Evolutionary conservation across 2,888 invertebrate species (phyloP).

Genomic region (Ecliptopera silaceata): DNA sequence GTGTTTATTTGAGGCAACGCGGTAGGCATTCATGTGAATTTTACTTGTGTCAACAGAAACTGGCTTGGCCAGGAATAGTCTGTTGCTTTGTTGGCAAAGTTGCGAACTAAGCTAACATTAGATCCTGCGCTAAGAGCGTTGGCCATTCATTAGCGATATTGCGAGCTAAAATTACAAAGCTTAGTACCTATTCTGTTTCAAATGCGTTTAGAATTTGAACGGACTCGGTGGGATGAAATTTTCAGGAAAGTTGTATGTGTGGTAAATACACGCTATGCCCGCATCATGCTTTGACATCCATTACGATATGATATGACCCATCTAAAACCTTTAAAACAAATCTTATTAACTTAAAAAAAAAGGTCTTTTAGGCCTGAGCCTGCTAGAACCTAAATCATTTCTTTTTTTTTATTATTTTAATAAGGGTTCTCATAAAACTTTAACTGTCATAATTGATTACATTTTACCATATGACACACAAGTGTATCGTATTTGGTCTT

Average conservation of each 20-base stretch:
- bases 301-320: too few species aligned
- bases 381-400: too few species aligned
- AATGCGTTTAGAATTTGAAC: background rate
- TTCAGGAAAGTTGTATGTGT: slow-evolving; percentile 8
- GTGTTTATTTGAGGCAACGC: slow-evolving; percentile 74
- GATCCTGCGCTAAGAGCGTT: slow-evolving; percentile 28
- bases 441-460: slow-evolving; percentile 49
- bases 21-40: slow-evolving; percentile 81
- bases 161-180: slow-evolving; percentile 12
- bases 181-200: background rate
- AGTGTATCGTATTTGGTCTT: slow-evolving; percentile 48
- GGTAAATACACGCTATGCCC: slow-evolving; percentile 7
- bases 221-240: background rate
- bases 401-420: too few species aligned
- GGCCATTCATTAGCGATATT: slow-evolving; percentile 21
- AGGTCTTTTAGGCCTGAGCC: too few species aligned
- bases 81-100: slow-evolving; percentile 72
- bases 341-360: too few species aligned
- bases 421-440: background rate
- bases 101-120: slow-evolving; percentile 45
- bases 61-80: slow-evolving; percentile 73
- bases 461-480: slow-evolving; percentile 60
- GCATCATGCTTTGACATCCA: background rate
- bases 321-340: too few species aligned
- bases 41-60: slow-evolving; percentile 77